Conservation (phyloP, 2,113 vertebrate genomes). For the Gallinago jamesoni region DNA sequence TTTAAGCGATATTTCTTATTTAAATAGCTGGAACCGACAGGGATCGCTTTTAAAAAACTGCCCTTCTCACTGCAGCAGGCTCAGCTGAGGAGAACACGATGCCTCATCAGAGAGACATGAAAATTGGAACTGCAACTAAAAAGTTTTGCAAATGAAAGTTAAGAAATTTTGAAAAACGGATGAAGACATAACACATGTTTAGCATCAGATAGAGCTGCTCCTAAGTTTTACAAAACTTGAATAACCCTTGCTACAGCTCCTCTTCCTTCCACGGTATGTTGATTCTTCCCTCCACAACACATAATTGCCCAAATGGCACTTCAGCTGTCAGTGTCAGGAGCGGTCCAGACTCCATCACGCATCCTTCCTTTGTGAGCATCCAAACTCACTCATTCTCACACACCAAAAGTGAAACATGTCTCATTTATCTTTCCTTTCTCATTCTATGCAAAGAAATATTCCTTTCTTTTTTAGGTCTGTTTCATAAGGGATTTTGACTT, state of each 20-base stretch:
- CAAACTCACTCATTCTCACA: background rate
- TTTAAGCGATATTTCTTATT: background rate
- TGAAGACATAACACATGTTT: background rate
- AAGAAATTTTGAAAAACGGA: background rate
- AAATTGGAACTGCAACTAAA: background rate
- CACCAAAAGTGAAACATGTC: background rate
- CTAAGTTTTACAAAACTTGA: background rate
- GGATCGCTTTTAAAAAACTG: background rate
- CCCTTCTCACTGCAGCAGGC: background rate
- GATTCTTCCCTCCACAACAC: background rate
- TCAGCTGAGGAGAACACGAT: rapidly evolving
- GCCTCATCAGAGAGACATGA: background rate
- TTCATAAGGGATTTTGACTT: background rate
- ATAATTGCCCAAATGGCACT: background rate
- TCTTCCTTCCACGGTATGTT: background rate
- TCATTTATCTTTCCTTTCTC: background rate
- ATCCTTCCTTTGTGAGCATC: background rate
- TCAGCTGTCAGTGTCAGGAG: background rate
- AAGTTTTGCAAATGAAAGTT: background rate
- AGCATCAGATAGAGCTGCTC: background rate
- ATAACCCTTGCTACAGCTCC: background rate
- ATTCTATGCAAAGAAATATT: background rate
- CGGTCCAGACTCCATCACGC: rapidly evolving
- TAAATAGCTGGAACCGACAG: background rate
- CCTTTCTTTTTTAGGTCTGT: background rate